Conservation (phyloP, 2,888 invertebrate species). For the Chaetogeoica ovagalla region DNA sequence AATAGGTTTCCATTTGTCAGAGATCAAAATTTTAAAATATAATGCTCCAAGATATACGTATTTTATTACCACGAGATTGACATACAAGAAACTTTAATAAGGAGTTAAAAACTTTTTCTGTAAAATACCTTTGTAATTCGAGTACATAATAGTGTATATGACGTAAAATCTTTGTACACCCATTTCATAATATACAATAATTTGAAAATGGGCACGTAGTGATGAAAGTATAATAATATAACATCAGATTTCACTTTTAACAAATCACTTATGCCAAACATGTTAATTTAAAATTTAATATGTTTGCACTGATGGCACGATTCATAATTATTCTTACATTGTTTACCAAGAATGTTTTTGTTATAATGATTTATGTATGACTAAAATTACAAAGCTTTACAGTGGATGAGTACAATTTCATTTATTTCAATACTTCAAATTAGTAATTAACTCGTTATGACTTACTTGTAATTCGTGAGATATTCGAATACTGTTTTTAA, state of each 20-base stretch:
- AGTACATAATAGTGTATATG: not conserved
- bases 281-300: constrained; percentile 14
- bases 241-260: not conserved
- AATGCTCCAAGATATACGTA: not conserved
- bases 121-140: not conserved
- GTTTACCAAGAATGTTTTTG: constrained; percentile 9
- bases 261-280: constrained; percentile 1
- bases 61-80: not conserved
- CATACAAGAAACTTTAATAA: not conserved
- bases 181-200: not conserved
- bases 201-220: not conserved
- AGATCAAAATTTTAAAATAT: not conserved
- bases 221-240: not conserved
- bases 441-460: constrained; percentile 6
- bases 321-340: constrained; percentile 1
- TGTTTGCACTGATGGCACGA: not conserved
- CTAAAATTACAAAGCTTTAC: constrained; percentile 5
- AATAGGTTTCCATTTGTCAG: not conserved
- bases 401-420: not conserved
- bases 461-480: not conserved
- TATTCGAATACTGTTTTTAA: not conserved
- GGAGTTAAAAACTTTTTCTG: not conserved
- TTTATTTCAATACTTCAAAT: not conserved
- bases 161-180: not conserved
- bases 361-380: not conserved